Conservation (phyloP, 1,140 invertebrate species). For the Caenorhabditis latens region DNA sequence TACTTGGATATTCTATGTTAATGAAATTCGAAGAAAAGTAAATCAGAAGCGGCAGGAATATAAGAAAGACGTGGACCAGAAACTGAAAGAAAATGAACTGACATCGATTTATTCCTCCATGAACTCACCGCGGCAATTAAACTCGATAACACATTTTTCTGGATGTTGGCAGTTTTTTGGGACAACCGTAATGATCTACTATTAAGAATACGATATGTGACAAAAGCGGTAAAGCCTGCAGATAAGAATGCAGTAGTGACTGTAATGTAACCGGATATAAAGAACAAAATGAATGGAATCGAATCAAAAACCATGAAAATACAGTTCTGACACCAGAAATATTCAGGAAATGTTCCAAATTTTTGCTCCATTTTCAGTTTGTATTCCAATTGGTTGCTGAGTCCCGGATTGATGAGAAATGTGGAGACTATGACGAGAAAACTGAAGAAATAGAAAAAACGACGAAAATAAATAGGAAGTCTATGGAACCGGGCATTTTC, state of each 20-base stretch:
- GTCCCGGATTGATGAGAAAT: not conserved
- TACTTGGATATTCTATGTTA: not conserved
- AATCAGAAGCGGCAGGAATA: not conserved
- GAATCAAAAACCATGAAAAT: slow-evolving; percentile 2
- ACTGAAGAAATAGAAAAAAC: not conserved
- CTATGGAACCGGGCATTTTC: not conserved
- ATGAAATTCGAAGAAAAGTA: not conserved
- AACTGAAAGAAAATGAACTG: not conserved
- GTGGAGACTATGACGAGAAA: not conserved
- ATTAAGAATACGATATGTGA: not conserved
- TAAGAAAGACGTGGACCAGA: not conserved
- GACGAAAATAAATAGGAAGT: not conserved
- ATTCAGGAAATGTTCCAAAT: not conserved
- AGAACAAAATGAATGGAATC: not conserved
- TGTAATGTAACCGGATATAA: not conserved
- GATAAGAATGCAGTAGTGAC: not conserved
- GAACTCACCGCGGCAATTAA: not conserved
- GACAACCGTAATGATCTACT: not conserved
- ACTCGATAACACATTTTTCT: not conserved
- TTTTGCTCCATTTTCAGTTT: not conserved
- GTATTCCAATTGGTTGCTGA: not conserved
- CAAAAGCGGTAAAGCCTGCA: not conserved
- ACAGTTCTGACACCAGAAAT: not conserved
- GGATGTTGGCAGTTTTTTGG: not conserved
- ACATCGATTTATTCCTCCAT: too few species aligned